phyloP scores from a whole-genome alignment of 1,140 invertebrate genomes.

The Lutraria rhynchaena region DNA sequence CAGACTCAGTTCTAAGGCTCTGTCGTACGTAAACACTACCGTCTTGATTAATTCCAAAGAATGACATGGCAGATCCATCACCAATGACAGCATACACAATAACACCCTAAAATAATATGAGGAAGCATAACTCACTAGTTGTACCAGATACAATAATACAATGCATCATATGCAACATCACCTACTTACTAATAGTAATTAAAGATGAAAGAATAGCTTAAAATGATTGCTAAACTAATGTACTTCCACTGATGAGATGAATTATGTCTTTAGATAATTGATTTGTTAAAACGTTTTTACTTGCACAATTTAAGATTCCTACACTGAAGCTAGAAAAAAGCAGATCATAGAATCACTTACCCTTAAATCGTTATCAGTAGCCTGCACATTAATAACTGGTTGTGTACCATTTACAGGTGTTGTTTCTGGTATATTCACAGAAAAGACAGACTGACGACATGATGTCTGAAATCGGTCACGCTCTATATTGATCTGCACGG shows the following conservation, averaged over 20 bases:
- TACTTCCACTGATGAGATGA: too few species aligned
- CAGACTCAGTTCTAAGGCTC: constrained; percentile 14
- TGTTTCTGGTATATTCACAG: constrained; percentile 55
- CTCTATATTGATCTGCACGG: constrained; percentile 48
- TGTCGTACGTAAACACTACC: constrained; percentile 43
- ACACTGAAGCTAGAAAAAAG: too few species aligned
- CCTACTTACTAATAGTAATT: too few species aligned
- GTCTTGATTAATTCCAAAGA: constrained; percentile 61
- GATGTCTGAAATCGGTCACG: constrained; percentile 44
- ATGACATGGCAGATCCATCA: constrained; percentile 69
- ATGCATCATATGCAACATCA: too few species aligned
- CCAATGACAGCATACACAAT: constrained; percentile 69
- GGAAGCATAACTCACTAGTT: too few species aligned
- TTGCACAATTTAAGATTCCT: too few species aligned
- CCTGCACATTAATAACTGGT: constrained; percentile 61
- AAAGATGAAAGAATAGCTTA: too few species aligned
- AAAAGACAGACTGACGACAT: constrained; percentile 51
- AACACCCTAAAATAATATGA: constrained; percentile 60
- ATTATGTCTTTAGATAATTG: too few species aligned
- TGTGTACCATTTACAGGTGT: constrained; percentile 36
- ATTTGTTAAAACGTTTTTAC: too few species aligned
- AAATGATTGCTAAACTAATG: too few species aligned
- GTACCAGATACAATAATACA: too few species aligned
- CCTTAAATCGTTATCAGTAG: constrained; percentile 65
- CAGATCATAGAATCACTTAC: too few species aligned